These are phyloP conservation scores for Trochalopteron elliotii DNA, from an alignment of 2,113 vertebrate genomes.

Conservation along the genomic window DNA sequence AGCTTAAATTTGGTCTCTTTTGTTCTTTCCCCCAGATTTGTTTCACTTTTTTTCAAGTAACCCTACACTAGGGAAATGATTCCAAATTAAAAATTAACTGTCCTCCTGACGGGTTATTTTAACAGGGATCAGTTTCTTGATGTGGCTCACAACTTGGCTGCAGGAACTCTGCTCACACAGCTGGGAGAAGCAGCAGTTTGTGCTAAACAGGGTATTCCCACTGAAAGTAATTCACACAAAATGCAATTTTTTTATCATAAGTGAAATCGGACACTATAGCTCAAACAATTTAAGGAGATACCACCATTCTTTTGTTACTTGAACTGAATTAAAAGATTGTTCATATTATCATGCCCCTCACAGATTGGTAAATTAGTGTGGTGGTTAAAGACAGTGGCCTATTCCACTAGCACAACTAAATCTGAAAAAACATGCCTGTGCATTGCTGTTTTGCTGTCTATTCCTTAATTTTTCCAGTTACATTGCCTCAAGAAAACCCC, in stretches of 20 bases:
- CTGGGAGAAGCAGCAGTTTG: not conserved
- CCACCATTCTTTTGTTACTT: not conserved
- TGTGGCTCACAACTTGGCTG: not conserved
- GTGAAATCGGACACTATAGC: not conserved
- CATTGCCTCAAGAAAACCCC: not conserved
- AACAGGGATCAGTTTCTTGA: not conserved
- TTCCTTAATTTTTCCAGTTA: not conserved
- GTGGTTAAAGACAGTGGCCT: not conserved
- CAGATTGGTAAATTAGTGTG: not conserved
- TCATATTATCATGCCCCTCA: not conserved
- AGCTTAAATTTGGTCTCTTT: not conserved
- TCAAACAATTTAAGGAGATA: not conserved
- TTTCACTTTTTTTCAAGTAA: not conserved
- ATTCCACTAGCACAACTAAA: not conserved
- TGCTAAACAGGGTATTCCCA: not conserved
- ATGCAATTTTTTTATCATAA: not conserved
- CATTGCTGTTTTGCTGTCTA: not conserved
- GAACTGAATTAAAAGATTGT: not conserved
- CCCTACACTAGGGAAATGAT: not conserved
- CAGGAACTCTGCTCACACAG: not conserved
- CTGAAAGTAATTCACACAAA: not conserved
- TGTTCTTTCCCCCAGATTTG: not conserved
- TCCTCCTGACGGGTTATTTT: not conserved
- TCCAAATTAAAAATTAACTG: not conserved
- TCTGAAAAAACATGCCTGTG: not conserved